Conservation (phyloP, 2,113 vertebrate genomes). For the Enhydra lutris region DNA sequence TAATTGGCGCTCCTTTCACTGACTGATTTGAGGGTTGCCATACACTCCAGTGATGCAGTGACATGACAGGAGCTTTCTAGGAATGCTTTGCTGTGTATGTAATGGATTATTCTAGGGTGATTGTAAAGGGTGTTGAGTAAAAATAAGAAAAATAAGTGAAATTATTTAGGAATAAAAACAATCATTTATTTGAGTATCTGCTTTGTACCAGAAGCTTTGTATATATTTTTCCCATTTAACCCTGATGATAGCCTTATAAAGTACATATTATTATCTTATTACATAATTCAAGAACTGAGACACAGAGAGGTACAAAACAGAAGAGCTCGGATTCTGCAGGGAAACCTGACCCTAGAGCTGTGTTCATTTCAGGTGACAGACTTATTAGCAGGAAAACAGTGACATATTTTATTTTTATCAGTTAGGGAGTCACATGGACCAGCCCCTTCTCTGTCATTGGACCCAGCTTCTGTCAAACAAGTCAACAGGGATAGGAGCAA, state of each 20-base stretch:
- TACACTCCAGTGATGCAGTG: neutral
- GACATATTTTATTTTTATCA: neutral
- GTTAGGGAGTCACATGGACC: too few species aligned
- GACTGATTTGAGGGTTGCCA: neutral
- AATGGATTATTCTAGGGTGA: neutral
- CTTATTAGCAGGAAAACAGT: neutral
- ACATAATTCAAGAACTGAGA: neutral
- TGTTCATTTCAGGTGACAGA: neutral
- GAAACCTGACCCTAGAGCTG: neutral
- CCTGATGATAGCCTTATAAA: neutral
- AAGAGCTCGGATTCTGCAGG: neutral
- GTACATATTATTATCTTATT: neutral
- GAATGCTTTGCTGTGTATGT: neutral
- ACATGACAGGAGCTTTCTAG: conserved; percentile 1
- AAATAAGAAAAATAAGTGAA: conserved; percentile 11
- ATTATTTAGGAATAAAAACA: neutral
- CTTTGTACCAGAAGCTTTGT: neutral
- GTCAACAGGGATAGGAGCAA: neutral
- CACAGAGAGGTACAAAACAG: neutral
- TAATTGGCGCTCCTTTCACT: neutral
- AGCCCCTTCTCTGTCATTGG: neutral
- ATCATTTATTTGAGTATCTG: neutral
- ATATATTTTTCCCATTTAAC: neutral
- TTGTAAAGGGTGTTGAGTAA: conserved; percentile 9
- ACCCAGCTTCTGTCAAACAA: neutral